Conservation (phyloP, 2,888 invertebrate genomes). For the Coronaproctus castanopsis region DNA sequence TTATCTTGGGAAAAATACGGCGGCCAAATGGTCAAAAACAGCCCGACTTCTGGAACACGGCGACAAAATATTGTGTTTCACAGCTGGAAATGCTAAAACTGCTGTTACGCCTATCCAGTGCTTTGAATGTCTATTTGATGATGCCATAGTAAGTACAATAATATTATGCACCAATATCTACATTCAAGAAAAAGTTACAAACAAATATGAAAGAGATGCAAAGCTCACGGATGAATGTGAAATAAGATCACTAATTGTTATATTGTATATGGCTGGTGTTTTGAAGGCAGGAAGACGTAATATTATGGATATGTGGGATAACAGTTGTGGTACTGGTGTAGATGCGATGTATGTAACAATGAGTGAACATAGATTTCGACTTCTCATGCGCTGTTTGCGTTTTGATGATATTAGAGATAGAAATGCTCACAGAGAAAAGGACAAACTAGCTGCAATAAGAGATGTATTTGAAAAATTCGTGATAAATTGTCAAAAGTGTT, state of each 20-base stretch:
- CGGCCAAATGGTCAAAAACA: not conserved
- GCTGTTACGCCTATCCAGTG: not conserved
- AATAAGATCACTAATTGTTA: not conserved
- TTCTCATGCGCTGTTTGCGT: not conserved
- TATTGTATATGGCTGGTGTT: not conserved
- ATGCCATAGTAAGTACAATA: not conserved
- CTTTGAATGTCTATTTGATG: not conserved
- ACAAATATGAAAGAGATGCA: not conserved
- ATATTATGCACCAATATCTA: not conserved
- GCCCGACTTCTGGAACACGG: not conserved
- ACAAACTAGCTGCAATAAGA: not conserved
- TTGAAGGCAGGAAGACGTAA: not conserved
- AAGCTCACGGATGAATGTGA: not conserved
- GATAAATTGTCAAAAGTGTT: not conserved
- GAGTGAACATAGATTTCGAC: not conserved
- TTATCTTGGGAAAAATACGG: not conserved
- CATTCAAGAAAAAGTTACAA: not conserved
- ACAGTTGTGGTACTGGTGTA: not conserved
- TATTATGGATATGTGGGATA: not conserved
- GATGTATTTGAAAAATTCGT: not conserved
- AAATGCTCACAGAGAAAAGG: not conserved
- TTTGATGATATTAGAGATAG: not conserved
- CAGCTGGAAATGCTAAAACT: not conserved
- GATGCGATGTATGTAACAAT: not conserved
- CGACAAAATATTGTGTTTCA: slow-evolving; percentile 2